Evolutionary conservation across 2,797 vertebrate species (phyloP).

Genomic region (Cynopterus sphinx): DNA sequence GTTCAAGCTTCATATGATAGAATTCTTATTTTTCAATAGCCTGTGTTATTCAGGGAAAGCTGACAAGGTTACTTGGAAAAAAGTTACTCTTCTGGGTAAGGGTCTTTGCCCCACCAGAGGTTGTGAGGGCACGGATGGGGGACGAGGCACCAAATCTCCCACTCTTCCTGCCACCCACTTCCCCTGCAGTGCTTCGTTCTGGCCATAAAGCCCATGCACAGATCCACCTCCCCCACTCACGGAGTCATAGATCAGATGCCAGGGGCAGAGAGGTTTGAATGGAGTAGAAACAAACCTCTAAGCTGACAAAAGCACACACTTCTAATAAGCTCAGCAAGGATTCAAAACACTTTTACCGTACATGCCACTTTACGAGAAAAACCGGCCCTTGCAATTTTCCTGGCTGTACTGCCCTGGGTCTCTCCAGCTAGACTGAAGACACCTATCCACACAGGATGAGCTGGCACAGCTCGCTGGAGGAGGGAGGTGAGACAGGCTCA

Average conservation of each 20-base stretch:
- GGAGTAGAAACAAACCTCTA: not conserved
- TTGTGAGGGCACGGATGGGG: not conserved
- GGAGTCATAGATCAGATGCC: not conserved
- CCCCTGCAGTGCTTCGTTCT: not conserved
- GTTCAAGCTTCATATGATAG: not conserved
- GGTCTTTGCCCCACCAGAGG: not conserved
- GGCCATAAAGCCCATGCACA: not conserved
- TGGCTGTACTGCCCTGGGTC: fast-evolving
- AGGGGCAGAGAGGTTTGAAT: not conserved
- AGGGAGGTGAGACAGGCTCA: not conserved
- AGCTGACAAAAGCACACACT: not conserved
- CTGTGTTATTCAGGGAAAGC: not conserved
- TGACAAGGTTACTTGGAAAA: not conserved
- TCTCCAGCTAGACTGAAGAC: not conserved
- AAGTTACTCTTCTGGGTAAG: not conserved
- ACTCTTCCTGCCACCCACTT: not conserved
- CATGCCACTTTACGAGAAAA: not conserved
- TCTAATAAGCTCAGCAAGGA: not conserved
- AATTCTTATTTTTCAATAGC: not conserved
- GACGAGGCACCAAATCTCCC: not conserved
- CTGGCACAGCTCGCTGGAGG: not conserved
- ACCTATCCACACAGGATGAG: not conserved
- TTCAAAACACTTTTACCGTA: no score
- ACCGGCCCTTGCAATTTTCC: not conserved
- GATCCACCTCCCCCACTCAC: no score